These are phyloP conservation scores for Caenorhabditis latens DNA, from an alignment of 1,140 invertebrate genomes.

Conservation along the genomic window DNA sequence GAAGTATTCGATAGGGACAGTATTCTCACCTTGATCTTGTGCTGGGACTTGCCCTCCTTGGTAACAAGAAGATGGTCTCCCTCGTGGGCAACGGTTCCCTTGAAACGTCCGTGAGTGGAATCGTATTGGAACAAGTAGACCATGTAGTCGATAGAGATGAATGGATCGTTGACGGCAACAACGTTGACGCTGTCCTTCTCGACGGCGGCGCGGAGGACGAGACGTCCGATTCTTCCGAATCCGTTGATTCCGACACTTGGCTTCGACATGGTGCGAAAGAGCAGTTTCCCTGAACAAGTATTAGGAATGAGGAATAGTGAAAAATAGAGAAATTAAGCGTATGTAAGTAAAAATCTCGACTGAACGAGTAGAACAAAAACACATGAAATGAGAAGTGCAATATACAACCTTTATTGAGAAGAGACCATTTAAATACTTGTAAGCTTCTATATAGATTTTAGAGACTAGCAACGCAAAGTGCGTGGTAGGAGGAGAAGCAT, in stretches of 20 bases:
- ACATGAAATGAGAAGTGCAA: not conserved
- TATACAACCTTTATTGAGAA: constrained; percentile 54
- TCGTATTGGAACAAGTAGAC: constrained; percentile 98
- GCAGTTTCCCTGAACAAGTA: constrained; percentile 14
- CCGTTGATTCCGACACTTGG: constrained; percentile 76
- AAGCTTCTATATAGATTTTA: constrained; percentile 19
- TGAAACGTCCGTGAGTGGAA: constrained; percentile 91
- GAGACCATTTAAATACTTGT: constrained; percentile 53
- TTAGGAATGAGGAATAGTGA: not conserved
- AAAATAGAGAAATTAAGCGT: not conserved
- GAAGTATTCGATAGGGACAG: not conserved
- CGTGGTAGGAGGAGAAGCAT: not conserved
- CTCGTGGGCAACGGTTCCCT: constrained; percentile 86
- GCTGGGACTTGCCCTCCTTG: constrained; percentile 79
- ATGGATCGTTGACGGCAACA: constrained; percentile 79
- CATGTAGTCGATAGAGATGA: constrained; percentile 82
- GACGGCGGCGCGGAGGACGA: constrained; percentile 90
- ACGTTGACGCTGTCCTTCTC: constrained; percentile 84
- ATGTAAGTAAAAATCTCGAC: not conserved
- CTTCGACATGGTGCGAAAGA: constrained; percentile 67
- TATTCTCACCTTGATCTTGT: constrained; percentile 79
- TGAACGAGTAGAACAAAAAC: not conserved
- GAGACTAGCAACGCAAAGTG: not conserved
- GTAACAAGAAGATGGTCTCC: constrained; percentile 87
- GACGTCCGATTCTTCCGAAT: constrained; percentile 95